Conservation (phyloP, 2,113 vertebrate genomes). For the Paramisgurnus dabryanus region DNA sequence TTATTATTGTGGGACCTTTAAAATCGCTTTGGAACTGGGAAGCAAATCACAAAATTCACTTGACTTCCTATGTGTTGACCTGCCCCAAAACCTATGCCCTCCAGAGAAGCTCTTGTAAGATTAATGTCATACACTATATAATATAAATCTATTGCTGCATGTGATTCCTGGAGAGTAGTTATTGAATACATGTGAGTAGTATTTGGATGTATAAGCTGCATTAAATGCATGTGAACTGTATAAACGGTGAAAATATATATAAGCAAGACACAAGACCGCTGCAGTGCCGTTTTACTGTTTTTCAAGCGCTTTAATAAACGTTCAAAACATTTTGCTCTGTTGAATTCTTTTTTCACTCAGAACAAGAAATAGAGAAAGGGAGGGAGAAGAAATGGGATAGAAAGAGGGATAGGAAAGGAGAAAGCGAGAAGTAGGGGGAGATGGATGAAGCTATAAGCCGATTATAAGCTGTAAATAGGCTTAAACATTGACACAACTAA, state of each 20-base stretch:
- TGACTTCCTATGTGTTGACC: neutral
- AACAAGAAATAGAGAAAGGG: neutral
- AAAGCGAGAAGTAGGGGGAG: too few relatives aligned
- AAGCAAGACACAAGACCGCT: neutral
- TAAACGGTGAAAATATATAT: neutral
- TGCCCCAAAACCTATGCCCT: neutral
- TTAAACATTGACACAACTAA: constrained; percentile 51
- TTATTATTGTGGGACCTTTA: neutral
- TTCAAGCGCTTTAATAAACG: neutral
- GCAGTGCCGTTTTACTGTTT: neutral
- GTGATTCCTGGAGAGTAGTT: neutral
- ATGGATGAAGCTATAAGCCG: constrained; percentile 22
- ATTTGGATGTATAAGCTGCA: too few relatives aligned
- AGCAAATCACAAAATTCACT: neutral
- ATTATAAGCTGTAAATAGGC: constrained; percentile 47
- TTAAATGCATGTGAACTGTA: too few relatives aligned
- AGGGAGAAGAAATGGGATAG: neutral
- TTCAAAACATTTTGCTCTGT: constrained; percentile 18
- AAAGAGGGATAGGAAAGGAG: neutral
- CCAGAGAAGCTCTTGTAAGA: neutral
- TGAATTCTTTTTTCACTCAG: neutral
- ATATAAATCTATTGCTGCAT: neutral
- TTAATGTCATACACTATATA: too few relatives aligned
- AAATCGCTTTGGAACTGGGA: neutral
- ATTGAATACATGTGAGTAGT: neutral